Conservation (phyloP, 2,888 invertebrate genomes). For the Temnothorax rugatulus region DNA sequence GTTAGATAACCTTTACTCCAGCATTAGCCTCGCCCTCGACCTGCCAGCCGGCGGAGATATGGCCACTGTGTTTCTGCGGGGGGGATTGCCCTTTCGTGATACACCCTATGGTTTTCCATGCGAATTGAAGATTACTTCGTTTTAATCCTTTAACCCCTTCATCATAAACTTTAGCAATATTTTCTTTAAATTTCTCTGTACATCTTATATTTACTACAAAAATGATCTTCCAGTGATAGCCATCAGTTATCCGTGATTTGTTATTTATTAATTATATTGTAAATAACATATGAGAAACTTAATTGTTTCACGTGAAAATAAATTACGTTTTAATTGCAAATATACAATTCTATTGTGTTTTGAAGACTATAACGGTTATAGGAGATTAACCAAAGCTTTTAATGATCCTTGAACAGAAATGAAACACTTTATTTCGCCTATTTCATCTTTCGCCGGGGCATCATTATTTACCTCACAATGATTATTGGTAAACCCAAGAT, state of each 20-base stretch:
- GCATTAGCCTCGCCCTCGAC: slow-evolving; percentile 54
- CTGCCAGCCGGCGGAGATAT: slow-evolving; percentile 43
- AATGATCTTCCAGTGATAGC: background rate
- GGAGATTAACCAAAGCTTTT: background rate
- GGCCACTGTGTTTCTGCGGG: slow-evolving; percentile 33
- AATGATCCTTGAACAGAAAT: background rate
- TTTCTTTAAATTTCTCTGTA: background rate
- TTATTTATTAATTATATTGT: slow-evolving; percentile 8
- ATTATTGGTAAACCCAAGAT: background rate
- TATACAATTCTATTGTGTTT: background rate
- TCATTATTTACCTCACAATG: background rate
- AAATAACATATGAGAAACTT: background rate
- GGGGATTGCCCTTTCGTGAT: slow-evolving; percentile 38
- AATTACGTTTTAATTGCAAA: background rate
- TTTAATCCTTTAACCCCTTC: background rate
- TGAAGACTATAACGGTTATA: background rate
- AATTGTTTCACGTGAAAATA: background rate
- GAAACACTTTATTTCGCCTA: background rate
- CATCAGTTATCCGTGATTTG: background rate
- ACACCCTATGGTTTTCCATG: slow-evolving; percentile 28
- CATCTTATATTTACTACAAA: background rate
- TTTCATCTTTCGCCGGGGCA: background rate
- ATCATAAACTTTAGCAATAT: background rate
- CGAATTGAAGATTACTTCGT: slow-evolving; percentile 15
- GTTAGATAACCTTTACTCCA: slow-evolving; percentile 69